Conservation (phyloP, 1,140 invertebrate genomes). For the Drosophila malerkotliana region DNA sequence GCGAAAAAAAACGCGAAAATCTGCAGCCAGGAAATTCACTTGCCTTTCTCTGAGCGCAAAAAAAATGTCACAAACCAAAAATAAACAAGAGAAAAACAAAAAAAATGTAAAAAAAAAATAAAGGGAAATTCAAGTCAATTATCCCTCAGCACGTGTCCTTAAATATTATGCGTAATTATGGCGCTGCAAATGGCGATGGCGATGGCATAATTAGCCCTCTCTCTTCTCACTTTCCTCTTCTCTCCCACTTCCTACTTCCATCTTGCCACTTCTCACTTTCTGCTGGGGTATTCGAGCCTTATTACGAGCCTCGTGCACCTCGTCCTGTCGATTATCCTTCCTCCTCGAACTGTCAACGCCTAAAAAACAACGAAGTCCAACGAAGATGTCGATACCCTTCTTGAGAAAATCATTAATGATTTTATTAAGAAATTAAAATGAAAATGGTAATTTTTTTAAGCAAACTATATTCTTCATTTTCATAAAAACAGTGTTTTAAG, state of each 20-base stretch:
- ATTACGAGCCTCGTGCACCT: constrained; percentile 14
- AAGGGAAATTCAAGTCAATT: constrained; percentile 36
- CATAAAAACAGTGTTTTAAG: neutral
- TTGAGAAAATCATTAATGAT: neutral
- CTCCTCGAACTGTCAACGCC: constrained; percentile 31
- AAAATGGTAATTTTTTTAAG: neutral
- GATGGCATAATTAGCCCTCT: constrained; percentile 67
- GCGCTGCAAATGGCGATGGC: constrained; percentile 28
- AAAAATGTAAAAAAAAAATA: neutral
- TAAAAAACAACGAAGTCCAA: constrained; percentile 6
- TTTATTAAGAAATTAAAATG: neutral
- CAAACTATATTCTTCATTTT: neutral
- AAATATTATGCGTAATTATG: constrained; percentile 73
- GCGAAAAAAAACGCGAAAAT: constrained; percentile 16
- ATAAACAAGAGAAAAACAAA: neutral
- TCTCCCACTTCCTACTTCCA: neutral
- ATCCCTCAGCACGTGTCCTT: constrained; percentile 45
- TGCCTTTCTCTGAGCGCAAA: neutral
- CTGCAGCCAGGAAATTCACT: constrained; percentile 30
- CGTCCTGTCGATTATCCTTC: constrained; percentile 18
- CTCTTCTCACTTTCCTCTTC: neutral
- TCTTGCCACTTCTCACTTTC: neutral
- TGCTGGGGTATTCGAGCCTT: constrained; percentile 8
- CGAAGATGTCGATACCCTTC: neutral
- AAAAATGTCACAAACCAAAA: neutral